Percentiles rank a stretch among this genome's conserved stretches.
phyloP scores from a whole-genome alignment of 2,797 vertebrate species.

The Sebastes kiyomatsui region DNA sequence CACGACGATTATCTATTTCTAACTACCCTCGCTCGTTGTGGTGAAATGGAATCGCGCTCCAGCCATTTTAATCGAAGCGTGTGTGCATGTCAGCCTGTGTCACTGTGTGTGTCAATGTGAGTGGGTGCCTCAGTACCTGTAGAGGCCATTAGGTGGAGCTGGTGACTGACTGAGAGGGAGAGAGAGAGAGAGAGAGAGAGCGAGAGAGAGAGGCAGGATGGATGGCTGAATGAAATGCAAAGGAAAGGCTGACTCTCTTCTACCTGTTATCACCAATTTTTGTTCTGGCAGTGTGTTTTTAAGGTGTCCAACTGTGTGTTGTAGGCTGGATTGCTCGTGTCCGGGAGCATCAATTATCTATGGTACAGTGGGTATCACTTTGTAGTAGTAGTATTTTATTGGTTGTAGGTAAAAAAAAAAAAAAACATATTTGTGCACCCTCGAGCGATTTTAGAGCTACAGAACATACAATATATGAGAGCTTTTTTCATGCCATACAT shows the following conservation, averaged over 20 bases:
- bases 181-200: conserved; percentile 3
- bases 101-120: conserved; percentile 3
- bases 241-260: conserved; percentile 31
- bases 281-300: conserved; percentile 1
- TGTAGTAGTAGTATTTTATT: not conserved
- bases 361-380: conserved; percentile 1
- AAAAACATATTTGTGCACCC: not conserved
- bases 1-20: conserved; percentile 56
- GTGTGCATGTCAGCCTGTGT: conserved; percentile 14
- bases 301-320: conserved; percentile 18
- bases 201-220: conserved; percentile 15
- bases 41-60: conserved; percentile 56
- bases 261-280: conserved; percentile 31
- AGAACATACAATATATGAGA: not conserved
- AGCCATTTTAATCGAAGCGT: conserved; percentile 69
- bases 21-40: conserved; percentile 43
- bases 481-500: not conserved
- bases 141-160: conserved; percentile 80
- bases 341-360: conserved; percentile 26
- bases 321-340: conserved; percentile 17
- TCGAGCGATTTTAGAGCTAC: not conserved
- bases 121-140: conserved; percentile 64
- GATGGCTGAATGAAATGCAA: conserved; percentile 43
- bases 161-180: conserved; percentile 71
- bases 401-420: not conserved